phyloP scores from a whole-genome alignment of 2,888 invertebrate species.

The Scaeva pyrastri region DNA sequence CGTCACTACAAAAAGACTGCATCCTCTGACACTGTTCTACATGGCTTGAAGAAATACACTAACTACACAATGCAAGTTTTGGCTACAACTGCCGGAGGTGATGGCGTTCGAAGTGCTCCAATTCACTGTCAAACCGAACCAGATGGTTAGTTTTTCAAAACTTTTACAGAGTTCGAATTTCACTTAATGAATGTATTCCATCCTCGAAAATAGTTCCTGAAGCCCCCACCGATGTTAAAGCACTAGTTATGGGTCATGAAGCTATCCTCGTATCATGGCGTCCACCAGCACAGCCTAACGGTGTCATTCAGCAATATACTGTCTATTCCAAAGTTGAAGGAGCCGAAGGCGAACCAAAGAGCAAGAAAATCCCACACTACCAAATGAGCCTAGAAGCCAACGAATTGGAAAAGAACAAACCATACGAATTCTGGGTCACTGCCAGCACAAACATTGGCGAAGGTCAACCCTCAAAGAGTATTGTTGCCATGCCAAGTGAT shows the following conservation, averaged over 20 bases:
- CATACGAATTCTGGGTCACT: slow-evolving; percentile 97
- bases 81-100: slow-evolving; percentile 97
- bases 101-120: slow-evolving; percentile 90
- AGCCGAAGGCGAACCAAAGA: slow-evolving; percentile 87
- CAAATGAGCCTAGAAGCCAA: slow-evolving; percentile 95
- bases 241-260: slow-evolving; percentile 95
- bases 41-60: slow-evolving; percentile 96
- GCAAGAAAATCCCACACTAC: slow-evolving; percentile 91
- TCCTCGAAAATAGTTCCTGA: slow-evolving; percentile 91
- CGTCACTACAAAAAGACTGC: slow-evolving; percentile 96
- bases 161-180: neutral
- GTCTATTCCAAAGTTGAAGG: slow-evolving; percentile 93
- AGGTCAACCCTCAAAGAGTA: slow-evolving; percentile 95
- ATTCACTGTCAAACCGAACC: slow-evolving; percentile 98
- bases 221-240: slow-evolving; percentile 96
- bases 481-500: slow-evolving; percentile 91
- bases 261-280: slow-evolving; percentile 97
- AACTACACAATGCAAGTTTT: slow-evolving; percentile 99
- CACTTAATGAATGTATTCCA: slow-evolving; percentile 63
- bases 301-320: slow-evolving; percentile 96
- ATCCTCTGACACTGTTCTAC: slow-evolving; percentile 96
- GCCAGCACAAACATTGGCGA: slow-evolving; percentile 97
- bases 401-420: slow-evolving; percentile 91
- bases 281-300: slow-evolving; percentile 96
- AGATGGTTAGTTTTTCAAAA: slow-evolving; percentile 88